Percentiles rank a stretch among this genome's conserved stretches.
Evolutionary conservation across 2,888 invertebrate species (phyloP).

Genomic region (Eustalomyia histrio): DNA sequence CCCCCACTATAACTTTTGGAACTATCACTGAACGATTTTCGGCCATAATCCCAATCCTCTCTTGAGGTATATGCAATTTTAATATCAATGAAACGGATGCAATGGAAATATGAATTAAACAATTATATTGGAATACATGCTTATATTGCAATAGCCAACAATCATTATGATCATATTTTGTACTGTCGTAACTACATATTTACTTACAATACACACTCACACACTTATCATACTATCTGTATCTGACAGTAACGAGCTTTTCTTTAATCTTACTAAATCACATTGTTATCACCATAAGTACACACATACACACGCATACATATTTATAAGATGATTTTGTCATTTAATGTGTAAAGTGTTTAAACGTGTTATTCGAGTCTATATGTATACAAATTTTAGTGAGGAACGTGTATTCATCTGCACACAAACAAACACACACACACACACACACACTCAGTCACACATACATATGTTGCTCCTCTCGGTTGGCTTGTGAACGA

Average conservation of each 20-base stretch:
- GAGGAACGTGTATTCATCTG: constrained; percentile 12
- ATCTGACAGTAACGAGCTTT: constrained; percentile 27
- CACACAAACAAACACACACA: background rate
- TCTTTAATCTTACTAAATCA: constrained; percentile 50
- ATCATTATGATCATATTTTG: no score
- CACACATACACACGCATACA: background rate
- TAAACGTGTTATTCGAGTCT: constrained; percentile 39
- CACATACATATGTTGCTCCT: background rate
- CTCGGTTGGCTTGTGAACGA: no score
- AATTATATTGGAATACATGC: no score
- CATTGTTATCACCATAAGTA: constrained; percentile 49
- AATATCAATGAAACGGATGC: no score
- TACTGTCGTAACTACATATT: no score
- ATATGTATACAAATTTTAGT: constrained; percentile 12
- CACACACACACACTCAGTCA: background rate
- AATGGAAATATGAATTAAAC: no score
- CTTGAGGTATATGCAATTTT: no score
- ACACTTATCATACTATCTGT: background rate
- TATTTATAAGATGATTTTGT: constrained; percentile 41
- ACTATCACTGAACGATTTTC: no score
- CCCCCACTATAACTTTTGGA: no score
- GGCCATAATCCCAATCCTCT: no score
- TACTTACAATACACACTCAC: no score
- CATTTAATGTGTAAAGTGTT: constrained; percentile 55
- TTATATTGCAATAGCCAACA: no score